A percentile compares a stretch with the other conserved stretches of the same genome.
These are phyloP conservation scores for Neocrepidodera transversa DNA, from an alignment of 2,888 invertebrate species.

Conservation along the genomic window DNA sequence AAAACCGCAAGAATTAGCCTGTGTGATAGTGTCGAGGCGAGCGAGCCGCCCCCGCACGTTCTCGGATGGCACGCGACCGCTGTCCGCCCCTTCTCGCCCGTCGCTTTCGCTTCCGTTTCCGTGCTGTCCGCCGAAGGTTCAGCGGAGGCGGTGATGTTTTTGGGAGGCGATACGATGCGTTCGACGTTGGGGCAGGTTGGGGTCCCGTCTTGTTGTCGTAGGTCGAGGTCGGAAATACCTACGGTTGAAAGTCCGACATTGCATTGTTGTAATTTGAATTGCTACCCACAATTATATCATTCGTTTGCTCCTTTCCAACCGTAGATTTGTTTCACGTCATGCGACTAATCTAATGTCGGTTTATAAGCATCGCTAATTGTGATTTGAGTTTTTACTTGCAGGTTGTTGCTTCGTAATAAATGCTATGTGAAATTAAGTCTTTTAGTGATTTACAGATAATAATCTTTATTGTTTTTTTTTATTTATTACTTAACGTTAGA, in stretches of 20 bases:
- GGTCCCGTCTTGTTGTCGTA: constrained; percentile 5
- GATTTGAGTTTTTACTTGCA: no score
- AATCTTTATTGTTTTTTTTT: no score
- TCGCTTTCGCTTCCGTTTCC: constrained; percentile 17
- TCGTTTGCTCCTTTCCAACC: no score
- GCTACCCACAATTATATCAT: not conserved
- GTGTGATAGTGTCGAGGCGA: constrained; percentile 16
- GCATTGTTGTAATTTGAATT: not conserved
- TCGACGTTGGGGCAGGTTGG: constrained; percentile 10
- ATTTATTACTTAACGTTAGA: no score
- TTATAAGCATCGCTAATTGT: no score
- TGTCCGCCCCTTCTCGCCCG: constrained; percentile 52
- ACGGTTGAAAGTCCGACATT: not conserved
- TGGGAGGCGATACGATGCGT: constrained; percentile 5
- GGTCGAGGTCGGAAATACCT: not conserved
- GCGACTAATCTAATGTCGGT: no score
- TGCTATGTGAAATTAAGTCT: no score
- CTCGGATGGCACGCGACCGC: constrained; percentile 56
- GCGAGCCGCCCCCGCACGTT: constrained; percentile 44
- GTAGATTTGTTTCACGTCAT: no score
- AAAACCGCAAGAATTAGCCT: constrained; percentile 38
- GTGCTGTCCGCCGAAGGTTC: constrained; percentile 15
- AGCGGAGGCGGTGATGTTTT: constrained; percentile 13
- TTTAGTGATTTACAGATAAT: no score
- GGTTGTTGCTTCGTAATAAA: no score